These are phyloP conservation scores for Julus scandinavius DNA, from an alignment of 2,888 invertebrate species.

Conservation along the genomic window DNA sequence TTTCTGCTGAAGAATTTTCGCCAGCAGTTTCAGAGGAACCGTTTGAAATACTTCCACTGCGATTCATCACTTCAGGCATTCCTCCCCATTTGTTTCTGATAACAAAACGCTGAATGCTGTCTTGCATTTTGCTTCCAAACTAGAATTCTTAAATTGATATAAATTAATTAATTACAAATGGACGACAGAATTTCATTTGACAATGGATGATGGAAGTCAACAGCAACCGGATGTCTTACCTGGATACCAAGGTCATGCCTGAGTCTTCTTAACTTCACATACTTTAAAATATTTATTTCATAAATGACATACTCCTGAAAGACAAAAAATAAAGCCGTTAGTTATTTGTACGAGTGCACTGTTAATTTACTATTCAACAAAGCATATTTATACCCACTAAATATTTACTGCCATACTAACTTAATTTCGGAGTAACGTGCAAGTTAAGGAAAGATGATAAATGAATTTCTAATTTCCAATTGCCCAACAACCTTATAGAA, in stretches of 20 bases:
- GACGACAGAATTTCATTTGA: no score
- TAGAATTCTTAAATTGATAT: not conserved
- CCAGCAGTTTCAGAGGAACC: not conserved
- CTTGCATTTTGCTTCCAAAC: not conserved
- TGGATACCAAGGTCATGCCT: not conserved
- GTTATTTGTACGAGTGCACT: no score
- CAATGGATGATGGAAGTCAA: no score
- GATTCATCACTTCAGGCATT: not conserved
- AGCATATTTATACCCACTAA: no score
- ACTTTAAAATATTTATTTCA: not conserved
- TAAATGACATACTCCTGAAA: not conserved
- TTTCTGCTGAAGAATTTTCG: not conserved
- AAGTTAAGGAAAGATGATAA: no score
- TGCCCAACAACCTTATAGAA: no score
- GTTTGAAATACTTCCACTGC: not conserved
- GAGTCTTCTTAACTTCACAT: not conserved
- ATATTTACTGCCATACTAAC: no score
- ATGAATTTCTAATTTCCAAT: no score
- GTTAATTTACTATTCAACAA: no score
- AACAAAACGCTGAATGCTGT: not conserved
- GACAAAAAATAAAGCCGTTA: not conserved
- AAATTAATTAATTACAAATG: not conserved
- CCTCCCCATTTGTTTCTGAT: not conserved
- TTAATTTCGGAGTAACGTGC: no score
- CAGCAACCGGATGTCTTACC: not conserved